Evolutionary conservation across 2,888 invertebrate species (phyloP).

Genomic region (Drosophila prolongata): DNA sequence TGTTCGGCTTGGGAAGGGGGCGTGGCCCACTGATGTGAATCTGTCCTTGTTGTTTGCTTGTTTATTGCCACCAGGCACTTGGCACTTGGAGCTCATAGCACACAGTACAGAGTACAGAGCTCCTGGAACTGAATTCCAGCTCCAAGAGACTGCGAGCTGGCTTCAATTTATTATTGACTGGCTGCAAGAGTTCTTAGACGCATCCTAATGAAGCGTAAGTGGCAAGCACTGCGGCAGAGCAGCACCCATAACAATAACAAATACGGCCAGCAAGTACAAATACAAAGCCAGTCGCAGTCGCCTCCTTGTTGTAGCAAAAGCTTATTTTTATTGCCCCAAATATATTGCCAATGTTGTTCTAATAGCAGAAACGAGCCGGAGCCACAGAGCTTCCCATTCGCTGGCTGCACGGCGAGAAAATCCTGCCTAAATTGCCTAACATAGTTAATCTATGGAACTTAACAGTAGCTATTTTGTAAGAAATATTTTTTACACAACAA

Average conservation of each 20-base stretch:
- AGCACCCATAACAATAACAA: conserved; percentile 65
- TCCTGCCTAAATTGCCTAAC: no score
- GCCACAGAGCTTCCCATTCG: conserved; percentile 25
- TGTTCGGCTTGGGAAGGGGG: conserved; percentile 7
- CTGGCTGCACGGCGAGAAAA: conserved; percentile 14
- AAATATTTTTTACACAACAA: no score
- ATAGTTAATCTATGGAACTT: no score
- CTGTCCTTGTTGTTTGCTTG: conserved; percentile 54
- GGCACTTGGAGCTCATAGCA: conserved; percentile 40
- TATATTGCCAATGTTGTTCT: conserved; percentile 79
- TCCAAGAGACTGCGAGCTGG: conserved; percentile 22
- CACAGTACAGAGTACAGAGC: not conserved
- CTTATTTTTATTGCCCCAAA: conserved; percentile 77
- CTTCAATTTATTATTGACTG: conserved; percentile 57
- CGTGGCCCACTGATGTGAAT: conserved; percentile 40
- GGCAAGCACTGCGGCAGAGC: conserved; percentile 65
- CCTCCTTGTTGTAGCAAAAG: conserved; percentile 70
- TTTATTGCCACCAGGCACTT: conserved; percentile 53
- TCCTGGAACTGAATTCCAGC: conserved; percentile 15
- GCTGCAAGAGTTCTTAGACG: conserved; percentile 75
- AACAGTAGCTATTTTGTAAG: no score
- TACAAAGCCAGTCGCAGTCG: conserved; percentile 24
- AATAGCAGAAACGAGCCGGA: conserved; percentile 74
- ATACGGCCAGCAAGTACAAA: conserved; percentile 24
- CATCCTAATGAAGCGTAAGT: conserved; percentile 81